phyloP scores from a whole-genome alignment of 2,797 vertebrate genomes.

The Phataginus tetradactyla region DNA sequence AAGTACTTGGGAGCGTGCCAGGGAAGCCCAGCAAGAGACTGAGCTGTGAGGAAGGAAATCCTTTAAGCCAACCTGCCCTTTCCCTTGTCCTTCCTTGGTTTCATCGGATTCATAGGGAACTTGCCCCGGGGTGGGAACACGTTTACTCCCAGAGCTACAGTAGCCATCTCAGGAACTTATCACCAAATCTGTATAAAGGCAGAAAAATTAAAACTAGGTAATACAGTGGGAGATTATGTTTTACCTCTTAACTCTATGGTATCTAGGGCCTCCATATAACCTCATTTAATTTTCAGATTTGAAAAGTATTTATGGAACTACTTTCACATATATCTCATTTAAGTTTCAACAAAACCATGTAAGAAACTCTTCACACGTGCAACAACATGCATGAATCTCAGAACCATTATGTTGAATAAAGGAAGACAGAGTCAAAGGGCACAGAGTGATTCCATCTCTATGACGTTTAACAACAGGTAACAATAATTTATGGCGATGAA shows the following conservation, averaged over 20 bases:
- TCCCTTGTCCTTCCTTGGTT: too few species aligned
- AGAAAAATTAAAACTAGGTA: neutral
- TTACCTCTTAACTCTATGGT: neutral
- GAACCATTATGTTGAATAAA: neutral
- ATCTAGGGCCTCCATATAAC: neutral
- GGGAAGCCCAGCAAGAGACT: too few species aligned
- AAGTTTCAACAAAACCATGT: neutral
- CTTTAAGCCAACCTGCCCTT: too few species aligned
- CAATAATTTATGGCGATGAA: neutral
- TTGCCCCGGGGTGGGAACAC: too few species aligned
- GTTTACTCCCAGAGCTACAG: neutral
- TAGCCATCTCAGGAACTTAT: neutral
- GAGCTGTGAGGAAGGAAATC: too few species aligned
- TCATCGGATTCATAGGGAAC: too few species aligned
- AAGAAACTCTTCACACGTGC: neutral
- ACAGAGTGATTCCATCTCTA: neutral
- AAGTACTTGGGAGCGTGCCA: too few species aligned
- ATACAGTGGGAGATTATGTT: neutral
- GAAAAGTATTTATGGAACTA: neutral
- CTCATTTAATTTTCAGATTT: slow-evolving; percentile 29
- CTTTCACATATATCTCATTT: neutral
- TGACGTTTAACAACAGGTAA: neutral
- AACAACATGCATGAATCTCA: neutral
- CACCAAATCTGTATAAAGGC: slow-evolving; percentile 12
- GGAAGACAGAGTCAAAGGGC: neutral